Evolutionary conservation across 2,888 invertebrate genomes (phyloP).

Genomic region (Bhutanitis thaidina): DNA sequence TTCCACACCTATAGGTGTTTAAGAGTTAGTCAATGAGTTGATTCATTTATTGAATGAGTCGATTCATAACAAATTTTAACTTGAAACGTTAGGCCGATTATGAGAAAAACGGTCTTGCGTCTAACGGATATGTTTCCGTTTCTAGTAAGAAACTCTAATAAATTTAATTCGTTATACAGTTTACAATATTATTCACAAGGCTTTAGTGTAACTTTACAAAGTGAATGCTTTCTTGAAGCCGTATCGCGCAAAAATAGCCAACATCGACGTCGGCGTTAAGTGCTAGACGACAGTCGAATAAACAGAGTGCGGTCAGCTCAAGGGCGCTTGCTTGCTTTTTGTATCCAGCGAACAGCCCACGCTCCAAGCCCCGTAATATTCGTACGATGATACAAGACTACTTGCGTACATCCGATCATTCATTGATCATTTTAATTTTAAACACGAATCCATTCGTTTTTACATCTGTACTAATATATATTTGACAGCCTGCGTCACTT

Average conservation of each 20-base stretch:
- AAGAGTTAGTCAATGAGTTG: no score
- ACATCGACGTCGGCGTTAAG: conserved; percentile 70
- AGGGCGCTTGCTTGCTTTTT: conserved; percentile 56
- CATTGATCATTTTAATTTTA: conserved; percentile 21
- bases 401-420: conserved; percentile 22
- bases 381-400: conserved; percentile 26
- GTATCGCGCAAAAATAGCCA: conserved; percentile 68
- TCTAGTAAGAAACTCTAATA: no score
- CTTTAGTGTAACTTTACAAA: conserved; percentile 36
- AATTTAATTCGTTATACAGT: no score
- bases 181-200: conserved; percentile 26
- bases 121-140: no score
- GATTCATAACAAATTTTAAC: no score
- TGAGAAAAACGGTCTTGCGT: no score
- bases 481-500: background rate
- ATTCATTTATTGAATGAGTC: no score
- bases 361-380: conserved; percentile 25
- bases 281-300: conserved; percentile 76
- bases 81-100: no score
- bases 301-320: conserved; percentile 59
- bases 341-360: conserved; percentile 47
- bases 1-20: no score
- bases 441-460: conserved; percentile 8
- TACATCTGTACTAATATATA: conserved; percentile 2
- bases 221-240: conserved; percentile 48